These are phyloP conservation scores for Pseudomyrmex flavicornis DNA, from an alignment of 1,140 invertebrate genomes.

Conservation along the genomic window DNA sequence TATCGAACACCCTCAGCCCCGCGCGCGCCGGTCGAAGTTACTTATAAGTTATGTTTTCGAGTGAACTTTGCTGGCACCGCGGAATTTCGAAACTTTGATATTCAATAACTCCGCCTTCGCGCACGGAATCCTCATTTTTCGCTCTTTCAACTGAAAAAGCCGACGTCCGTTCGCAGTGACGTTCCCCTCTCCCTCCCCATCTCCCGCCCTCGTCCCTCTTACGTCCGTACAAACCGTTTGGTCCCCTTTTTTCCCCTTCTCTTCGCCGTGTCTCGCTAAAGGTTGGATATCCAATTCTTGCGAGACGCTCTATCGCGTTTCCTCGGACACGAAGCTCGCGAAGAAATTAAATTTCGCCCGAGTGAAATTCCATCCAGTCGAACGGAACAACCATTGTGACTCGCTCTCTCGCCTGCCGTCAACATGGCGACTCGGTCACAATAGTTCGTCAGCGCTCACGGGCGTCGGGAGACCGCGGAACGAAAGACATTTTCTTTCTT, in stretches of 20 bases:
- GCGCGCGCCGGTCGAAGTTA: slow-evolving; percentile 69
- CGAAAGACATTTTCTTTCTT: slow-evolving; percentile 59
- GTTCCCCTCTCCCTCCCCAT: slow-evolving; percentile 16
- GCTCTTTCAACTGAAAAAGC: slow-evolving; percentile 69
- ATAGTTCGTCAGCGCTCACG: slow-evolving; percentile 73
- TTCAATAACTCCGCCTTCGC: slow-evolving; percentile 76
- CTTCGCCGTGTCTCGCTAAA: neutral
- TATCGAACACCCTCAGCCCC: slow-evolving; percentile 37
- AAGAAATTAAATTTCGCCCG: slow-evolving; percentile 76
- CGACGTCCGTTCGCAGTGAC: slow-evolving; percentile 45
- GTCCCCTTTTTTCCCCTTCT: neutral
- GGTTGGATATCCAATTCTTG: slow-evolving; percentile 64
- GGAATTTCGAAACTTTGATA: slow-evolving; percentile 81
- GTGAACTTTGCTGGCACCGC: slow-evolving; percentile 79
- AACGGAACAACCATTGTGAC: slow-evolving; percentile 49
- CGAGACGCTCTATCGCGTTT: slow-evolving; percentile 59
- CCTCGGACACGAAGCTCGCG: slow-evolving; percentile 57
- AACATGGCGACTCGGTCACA: slow-evolving; percentile 59
- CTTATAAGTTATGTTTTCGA: slow-evolving; percentile 81
- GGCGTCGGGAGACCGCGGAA: slow-evolving; percentile 12
- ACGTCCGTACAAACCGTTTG: slow-evolving; percentile 14
- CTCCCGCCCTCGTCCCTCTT: neutral
- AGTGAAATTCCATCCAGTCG: slow-evolving; percentile 70
- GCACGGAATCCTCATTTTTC: slow-evolving; percentile 71
- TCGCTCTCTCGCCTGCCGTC: slow-evolving; percentile 47